A percentile compares a stretch with the other conserved stretches of the same genome.
Evolutionary conservation across 2,113 vertebrate species (phyloP).

Genomic region (Ploceus nigricollis): DNA sequence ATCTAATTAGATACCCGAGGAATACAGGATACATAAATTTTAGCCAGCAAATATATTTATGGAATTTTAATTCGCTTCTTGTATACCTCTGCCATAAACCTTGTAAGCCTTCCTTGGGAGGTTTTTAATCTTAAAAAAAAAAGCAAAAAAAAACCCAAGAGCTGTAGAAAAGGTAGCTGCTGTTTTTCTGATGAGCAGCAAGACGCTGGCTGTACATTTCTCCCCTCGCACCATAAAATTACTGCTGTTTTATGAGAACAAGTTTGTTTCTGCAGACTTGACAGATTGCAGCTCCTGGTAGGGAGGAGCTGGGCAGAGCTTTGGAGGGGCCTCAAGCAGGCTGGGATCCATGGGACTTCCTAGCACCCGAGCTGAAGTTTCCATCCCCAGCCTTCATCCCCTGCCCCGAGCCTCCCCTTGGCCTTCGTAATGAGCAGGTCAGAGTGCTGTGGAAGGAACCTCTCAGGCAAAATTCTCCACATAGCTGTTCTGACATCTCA

Average conservation of each 20-base stretch:
- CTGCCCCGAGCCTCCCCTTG: background rate
- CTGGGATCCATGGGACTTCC: background rate
- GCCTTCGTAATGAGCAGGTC: rapidly evolving
- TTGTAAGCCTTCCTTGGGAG: constrained; percentile 12
- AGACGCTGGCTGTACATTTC: background rate
- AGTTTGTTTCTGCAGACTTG: background rate
- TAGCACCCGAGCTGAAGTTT: background rate
- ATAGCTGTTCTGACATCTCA: background rate
- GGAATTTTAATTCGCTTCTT: constrained; percentile 67
- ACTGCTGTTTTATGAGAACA: background rate
- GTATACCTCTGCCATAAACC: constrained; percentile 50
- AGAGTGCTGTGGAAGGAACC: background rate
- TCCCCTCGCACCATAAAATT: background rate
- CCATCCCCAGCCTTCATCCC: background rate
- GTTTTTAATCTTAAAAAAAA: constrained; percentile 50
- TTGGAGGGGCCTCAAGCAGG: background rate
- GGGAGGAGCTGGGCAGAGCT: background rate
- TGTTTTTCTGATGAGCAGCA: background rate
- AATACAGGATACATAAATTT: constrained; percentile 69
- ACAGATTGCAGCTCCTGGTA: background rate
- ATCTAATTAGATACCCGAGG: constrained; percentile 70
- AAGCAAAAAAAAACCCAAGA: background rate
- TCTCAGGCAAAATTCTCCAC: background rate
- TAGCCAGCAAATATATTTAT: constrained; percentile 67
- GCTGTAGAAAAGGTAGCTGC: background rate